Percentiles rank a stretch among this genome's conserved stretches.
Evolutionary conservation across 2,113 vertebrate genomes (phyloP).

Genomic region (Stigmatopora nigra): DNA sequence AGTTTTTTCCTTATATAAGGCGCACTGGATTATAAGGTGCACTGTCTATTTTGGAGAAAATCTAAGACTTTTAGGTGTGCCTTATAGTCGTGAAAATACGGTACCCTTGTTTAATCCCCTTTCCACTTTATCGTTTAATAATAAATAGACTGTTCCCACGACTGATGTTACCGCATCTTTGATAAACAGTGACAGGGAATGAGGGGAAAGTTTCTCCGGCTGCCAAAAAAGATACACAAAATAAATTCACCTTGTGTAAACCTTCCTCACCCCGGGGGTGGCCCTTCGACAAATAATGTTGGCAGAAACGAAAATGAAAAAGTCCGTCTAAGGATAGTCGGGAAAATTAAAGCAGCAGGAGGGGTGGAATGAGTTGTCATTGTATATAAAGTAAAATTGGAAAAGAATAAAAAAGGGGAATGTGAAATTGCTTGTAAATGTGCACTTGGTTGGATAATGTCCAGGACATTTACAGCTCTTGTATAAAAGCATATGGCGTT

Average conservation of each 20-base stretch:
- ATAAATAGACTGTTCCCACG: conserved; percentile 23
- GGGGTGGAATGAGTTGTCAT: too few species aligned
- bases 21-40: too few species aligned
- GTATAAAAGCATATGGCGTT: too few species aligned
- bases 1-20: too few species aligned
- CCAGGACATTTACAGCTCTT: too few species aligned
- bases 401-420: too few species aligned
- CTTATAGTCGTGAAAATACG: too few species aligned
- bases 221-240: not conserved
- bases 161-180: conserved; percentile 5
- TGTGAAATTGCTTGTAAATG: too few species aligned
- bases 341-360: not conserved
- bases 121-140: conserved; percentile 13
- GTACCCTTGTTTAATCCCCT: not conserved
- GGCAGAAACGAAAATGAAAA: not conserved
- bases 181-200: conserved; percentile 3
- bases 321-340: not conserved
- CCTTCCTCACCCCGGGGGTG: not conserved
- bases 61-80: too few species aligned
- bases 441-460: too few species aligned
- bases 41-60: too few species aligned
- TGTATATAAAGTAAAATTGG: too few species aligned
- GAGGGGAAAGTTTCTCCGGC: not conserved
- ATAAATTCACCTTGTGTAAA: not conserved
- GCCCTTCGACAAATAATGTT: not conserved